These are phyloP conservation scores for Mormoops blainvillei DNA, from an alignment of 2,113 vertebrate genomes.

Conservation along the genomic window DNA sequence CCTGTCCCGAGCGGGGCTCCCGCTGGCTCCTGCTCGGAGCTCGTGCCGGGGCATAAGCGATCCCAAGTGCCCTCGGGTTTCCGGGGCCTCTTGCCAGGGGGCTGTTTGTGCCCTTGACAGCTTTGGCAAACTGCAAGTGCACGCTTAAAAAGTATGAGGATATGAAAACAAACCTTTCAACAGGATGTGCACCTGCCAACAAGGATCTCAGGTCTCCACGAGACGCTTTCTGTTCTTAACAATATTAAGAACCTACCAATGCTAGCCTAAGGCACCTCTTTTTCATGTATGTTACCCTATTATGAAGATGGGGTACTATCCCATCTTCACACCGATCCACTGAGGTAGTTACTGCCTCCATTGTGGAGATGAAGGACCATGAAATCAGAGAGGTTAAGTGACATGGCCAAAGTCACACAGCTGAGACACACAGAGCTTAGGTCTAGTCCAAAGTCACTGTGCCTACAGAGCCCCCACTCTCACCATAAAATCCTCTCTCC, in stretches of 20 bases:
- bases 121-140: background rate
- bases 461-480: background rate
- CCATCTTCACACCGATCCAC: background rate
- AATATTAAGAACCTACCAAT: background rate
- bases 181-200: background rate
- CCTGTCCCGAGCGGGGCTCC: background rate
- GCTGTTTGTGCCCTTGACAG: background rate
- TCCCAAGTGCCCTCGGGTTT: background rate
- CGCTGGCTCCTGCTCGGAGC: fast-evolving
- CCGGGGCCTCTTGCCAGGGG: background rate
- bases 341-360: background rate
- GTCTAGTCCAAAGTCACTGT: background rate
- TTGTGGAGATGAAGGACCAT: background rate
- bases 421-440: background rate
- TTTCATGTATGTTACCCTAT: background rate
- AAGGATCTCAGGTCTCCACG: background rate
- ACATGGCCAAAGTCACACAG: background rate
- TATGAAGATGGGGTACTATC: too few species aligned
- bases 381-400: background rate
- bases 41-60: background rate
- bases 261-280: background rate
- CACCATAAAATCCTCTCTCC: background rate
- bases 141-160: background rate
- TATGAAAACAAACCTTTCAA: background rate
- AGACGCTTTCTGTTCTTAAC: background rate